phyloP scores from a whole-genome alignment of 2,888 invertebrate species.

The Dorcus parallelipipedus region DNA sequence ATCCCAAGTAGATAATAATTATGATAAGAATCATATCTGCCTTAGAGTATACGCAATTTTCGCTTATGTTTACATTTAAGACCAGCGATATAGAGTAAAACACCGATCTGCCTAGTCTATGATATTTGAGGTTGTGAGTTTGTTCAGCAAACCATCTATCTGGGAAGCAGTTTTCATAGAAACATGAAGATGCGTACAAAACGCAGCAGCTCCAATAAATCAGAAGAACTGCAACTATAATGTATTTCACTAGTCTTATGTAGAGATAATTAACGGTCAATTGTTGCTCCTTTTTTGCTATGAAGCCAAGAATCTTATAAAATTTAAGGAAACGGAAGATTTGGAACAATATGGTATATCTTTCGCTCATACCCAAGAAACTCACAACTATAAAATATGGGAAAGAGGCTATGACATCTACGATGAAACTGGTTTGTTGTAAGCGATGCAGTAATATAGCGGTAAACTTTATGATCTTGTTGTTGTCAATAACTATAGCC shows the following conservation, averaged over 20 bases:
- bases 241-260: conserved; percentile 16
- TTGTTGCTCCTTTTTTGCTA: conserved; percentile 11
- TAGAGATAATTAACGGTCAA: conserved; percentile 9
- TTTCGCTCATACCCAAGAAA: neutral
- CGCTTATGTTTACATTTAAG: conserved; percentile 10
- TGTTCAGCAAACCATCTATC: conserved; percentile 1
- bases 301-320: conserved; percentile 12
- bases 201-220: conserved; percentile 11
- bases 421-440: conserved; percentile 9
- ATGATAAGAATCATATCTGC: conserved; percentile 7
- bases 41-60: conserved; percentile 4
- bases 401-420: conserved; percentile 10
- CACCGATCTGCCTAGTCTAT: neutral
- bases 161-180: neutral
- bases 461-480: neutral
- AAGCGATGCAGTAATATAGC: conserved; percentile 11
- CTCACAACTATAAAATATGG: neutral
- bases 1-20: conserved; percentile 2
- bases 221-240: neutral
- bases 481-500: conserved; percentile 4
- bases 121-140: neutral
- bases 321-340: conserved; percentile 14
- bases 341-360: neutral
- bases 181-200: conserved; percentile 12
- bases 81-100: conserved; percentile 6